Evolutionary conservation across 37 sponge, comb jelly and placozoan species (phyloP).

Genomic region (Lycopodina hypogea): DNA sequence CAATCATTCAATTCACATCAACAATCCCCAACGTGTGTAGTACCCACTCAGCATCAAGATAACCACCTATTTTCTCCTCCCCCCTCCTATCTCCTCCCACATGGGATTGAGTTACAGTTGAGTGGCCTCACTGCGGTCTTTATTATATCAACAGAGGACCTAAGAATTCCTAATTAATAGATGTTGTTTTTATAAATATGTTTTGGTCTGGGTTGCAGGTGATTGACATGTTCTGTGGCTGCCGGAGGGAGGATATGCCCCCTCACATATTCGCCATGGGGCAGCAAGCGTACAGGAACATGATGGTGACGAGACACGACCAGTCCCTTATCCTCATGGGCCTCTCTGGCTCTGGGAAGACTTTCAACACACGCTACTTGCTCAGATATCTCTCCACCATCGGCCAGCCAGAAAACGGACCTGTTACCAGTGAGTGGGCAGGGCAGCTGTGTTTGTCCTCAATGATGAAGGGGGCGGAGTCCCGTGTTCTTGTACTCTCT

Average conservation of each 20-base stretch:
- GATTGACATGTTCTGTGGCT: constrained; percentile 87
- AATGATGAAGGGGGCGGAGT: not conserved
- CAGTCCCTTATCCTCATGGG: constrained; percentile 95
- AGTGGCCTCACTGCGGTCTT: too few species aligned
- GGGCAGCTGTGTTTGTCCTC: not conserved
- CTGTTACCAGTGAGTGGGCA: constrained; percentile 59
- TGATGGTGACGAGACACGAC: constrained; percentile 78
- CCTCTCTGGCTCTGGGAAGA: constrained; percentile 91
- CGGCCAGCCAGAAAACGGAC: constrained; percentile 46
- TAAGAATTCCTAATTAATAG: too few species aligned
- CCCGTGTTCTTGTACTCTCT: not conserved
- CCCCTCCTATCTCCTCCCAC: too few species aligned
- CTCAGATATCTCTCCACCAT: constrained; percentile 81
- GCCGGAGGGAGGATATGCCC: constrained; percentile 91
- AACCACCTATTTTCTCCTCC: too few species aligned
- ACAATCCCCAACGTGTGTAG: too few species aligned
- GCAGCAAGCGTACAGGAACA: constrained; percentile 88
- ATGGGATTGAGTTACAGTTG: too few species aligned
- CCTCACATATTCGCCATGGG: constrained; percentile 94
- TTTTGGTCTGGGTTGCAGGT: constrained; percentile 47
- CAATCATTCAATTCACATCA: too few species aligned
- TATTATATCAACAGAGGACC: too few species aligned
- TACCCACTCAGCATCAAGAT: too few species aligned
- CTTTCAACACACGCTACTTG: constrained; percentile 82
- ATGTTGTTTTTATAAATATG: too few species aligned